Conservation (phyloP, 2,797 vertebrate genomes). For the Paedocypris micromegethes region DNA sequence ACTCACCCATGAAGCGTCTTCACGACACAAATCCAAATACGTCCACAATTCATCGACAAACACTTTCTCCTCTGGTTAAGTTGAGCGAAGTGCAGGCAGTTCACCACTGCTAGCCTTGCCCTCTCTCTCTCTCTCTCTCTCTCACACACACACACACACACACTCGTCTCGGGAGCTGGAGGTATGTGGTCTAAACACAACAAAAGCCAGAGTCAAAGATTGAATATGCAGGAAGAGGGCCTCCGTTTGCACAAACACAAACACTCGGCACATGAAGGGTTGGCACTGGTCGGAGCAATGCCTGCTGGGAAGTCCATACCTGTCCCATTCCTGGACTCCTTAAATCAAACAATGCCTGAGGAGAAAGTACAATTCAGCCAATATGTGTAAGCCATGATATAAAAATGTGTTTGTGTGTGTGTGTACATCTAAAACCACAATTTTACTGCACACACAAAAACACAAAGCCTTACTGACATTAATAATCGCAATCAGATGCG, state of each 20-base stretch:
- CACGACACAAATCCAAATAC: conserved; percentile 22
- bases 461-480: conserved; percentile 52
- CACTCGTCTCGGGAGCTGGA: conserved; percentile 81
- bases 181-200: conserved; percentile 97
- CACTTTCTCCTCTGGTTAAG: conserved; percentile 13
- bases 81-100: conserved; percentile 25
- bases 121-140: conserved; percentile 56
- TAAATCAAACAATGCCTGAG: conserved; percentile 59
- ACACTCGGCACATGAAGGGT: conserved; percentile 93
- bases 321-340: conserved; percentile 63
- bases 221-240: conserved; percentile 95
- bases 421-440: too few relatives aligned
- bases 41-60: conserved; percentile 20
- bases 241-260: conserved; percentile 97
- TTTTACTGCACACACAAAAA: not conserved
- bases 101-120: conserved; percentile 32
- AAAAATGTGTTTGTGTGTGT: too few relatives aligned
- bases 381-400: too few relatives aligned
- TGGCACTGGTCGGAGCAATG: conserved; percentile 74
- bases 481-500: conserved; percentile 76
- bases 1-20: conserved; percentile 78
- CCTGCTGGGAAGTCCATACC: conserved; percentile 84
- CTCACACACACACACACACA: conserved; percentile 39
- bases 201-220: conserved; percentile 90
- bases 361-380: conserved; percentile 43